These are phyloP conservation scores for Hoplodrina ambigua DNA, from an alignment of 2,888 invertebrate genomes.

Conservation along the genomic window DNA sequence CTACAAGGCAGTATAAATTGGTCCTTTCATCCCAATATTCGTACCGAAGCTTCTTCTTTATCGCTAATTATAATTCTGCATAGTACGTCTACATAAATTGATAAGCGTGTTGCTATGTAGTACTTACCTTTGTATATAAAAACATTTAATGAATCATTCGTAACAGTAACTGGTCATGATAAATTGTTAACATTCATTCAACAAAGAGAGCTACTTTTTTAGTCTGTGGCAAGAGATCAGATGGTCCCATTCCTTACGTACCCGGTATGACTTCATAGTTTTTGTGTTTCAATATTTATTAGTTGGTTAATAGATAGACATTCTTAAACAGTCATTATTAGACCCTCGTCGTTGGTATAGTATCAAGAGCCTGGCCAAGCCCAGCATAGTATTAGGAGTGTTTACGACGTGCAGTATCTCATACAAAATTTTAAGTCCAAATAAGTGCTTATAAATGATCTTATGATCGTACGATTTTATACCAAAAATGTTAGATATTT, in stretches of 20 bases:
- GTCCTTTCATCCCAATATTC: neutral
- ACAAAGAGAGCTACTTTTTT: constrained; percentile 52
- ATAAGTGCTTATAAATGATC: too few relatives aligned
- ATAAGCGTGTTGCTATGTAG: constrained; percentile 35
- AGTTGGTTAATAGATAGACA: constrained; percentile 36
- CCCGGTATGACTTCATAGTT: constrained; percentile 37
- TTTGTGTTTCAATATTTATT: constrained; percentile 52
- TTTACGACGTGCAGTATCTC: too few relatives aligned
- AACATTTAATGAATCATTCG: constrained; percentile 39
- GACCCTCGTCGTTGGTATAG: neutral
- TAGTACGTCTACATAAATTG: constrained; percentile 13
- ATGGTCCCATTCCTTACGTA: constrained; percentile 49
- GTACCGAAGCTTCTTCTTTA: neutral
- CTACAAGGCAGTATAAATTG: neutral
- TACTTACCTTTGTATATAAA: constrained; percentile 13
- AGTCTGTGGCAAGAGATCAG: constrained; percentile 42
- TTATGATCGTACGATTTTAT: too few relatives aligned
- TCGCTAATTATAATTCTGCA: constrained; percentile 14
- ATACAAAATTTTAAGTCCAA: too few relatives aligned
- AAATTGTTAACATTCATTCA: constrained; percentile 55
- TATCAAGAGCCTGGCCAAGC: constrained; percentile 4
- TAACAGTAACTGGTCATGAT: constrained; percentile 47
- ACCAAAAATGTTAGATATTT: too few relatives aligned
- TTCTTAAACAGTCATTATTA: constrained; percentile 34
- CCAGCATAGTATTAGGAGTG: neutral